These are phyloP conservation scores for Ictidomys tridecemlineatus DNA, from an alignment of 2,113 vertebrate genomes.

Conservation along the genomic window DNA sequence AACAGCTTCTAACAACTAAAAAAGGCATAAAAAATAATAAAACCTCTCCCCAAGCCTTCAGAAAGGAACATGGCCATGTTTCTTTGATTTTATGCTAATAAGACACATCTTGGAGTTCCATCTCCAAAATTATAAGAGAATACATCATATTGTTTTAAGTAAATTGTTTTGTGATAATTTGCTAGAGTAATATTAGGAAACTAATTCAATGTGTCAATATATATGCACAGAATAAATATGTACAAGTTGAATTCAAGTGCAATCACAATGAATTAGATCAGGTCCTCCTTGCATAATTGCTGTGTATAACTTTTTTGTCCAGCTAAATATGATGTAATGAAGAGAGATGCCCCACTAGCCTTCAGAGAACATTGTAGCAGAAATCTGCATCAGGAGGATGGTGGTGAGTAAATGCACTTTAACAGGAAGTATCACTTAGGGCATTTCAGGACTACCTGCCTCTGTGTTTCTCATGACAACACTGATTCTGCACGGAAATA, in stretches of 20 bases:
- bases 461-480: background rate
- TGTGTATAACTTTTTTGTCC: background rate
- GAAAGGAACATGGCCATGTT: background rate
- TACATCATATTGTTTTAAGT: background rate
- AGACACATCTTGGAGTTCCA: background rate
- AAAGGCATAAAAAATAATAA: background rate
- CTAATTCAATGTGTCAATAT: background rate
- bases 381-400: background rate
- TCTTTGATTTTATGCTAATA: background rate
- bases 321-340: background rate
- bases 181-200: background rate
- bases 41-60: background rate
- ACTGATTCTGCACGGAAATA: background rate
- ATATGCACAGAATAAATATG: background rate
- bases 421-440: fast-evolving
- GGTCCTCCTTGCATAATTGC: background rate
- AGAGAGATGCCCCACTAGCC: background rate
- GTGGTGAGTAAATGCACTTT: background rate
- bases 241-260: background rate
- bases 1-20: background rate
- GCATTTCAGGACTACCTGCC: background rate
- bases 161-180: background rate
- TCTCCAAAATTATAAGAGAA: background rate
- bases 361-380: background rate
- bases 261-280: background rate